These are phyloP conservation scores for Calliphora vomitoria DNA, from an alignment of 2,888 invertebrate species.

Conservation along the genomic window DNA sequence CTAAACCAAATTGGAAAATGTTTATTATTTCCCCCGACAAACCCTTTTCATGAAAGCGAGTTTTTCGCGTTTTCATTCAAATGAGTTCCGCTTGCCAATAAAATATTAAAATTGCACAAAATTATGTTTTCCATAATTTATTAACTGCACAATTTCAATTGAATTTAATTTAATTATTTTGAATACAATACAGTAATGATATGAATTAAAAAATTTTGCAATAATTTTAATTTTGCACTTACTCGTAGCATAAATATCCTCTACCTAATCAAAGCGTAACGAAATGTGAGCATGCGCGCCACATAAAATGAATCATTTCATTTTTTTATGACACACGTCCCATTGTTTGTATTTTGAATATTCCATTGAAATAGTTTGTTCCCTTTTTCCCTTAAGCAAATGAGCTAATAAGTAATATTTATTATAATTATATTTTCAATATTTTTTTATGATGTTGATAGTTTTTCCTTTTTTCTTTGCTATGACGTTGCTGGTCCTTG, in stretches of 20 bases:
- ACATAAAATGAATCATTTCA: background rate
- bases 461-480: slow-evolving; percentile 6
- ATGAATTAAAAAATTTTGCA: slow-evolving; percentile 12
- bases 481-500: background rate
- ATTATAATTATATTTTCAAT: slow-evolving; percentile 26
- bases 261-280: slow-evolving; percentile 28
- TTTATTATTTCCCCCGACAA: background rate
- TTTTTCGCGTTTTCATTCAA: slow-evolving; percentile 25
- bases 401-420: slow-evolving; percentile 47
- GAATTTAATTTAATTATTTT: slow-evolving; percentile 33
- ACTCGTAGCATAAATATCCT: background rate
- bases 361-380: background rate
- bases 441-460: slow-evolving; percentile 6
- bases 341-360: background rate
- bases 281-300: slow-evolving; percentile 24
- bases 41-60: background rate
- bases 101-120: slow-evolving; percentile 33
- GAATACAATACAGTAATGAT: slow-evolving; percentile 15
- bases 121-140: slow-evolving; percentile 29
- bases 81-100: slow-evolving; percentile 35
- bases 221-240: slow-evolving; percentile 16
- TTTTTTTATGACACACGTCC: slow-evolving; percentile 16
- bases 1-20: background rate
- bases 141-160: slow-evolving; percentile 36
- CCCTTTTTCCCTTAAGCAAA: slow-evolving; percentile 31